Percentiles rank a stretch among this genome's conserved stretches.
phyloP scores from a whole-genome alignment of 2,888 invertebrate genomes.

The Acronicta alni region DNA sequence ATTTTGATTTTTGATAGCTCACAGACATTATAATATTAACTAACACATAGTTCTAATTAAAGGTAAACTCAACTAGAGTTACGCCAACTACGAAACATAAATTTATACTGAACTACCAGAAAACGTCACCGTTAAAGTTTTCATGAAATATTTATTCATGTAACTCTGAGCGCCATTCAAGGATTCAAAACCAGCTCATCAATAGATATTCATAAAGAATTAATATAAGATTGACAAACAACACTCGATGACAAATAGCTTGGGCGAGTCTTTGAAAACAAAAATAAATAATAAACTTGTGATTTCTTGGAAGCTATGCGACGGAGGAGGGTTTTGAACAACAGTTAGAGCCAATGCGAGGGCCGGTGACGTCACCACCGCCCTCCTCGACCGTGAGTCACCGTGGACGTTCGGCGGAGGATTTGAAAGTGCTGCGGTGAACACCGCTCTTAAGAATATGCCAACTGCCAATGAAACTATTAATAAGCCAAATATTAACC shows the following conservation, averaged over 20 bases:
- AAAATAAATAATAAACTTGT: slow-evolving; percentile 58
- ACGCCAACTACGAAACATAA: too few relatives aligned
- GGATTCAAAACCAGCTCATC: slow-evolving; percentile 1
- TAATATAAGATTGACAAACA: slow-evolving; percentile 12
- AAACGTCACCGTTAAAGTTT: too few relatives aligned
- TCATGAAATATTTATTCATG: too few relatives aligned
- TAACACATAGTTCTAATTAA: neutral
- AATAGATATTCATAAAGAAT: slow-evolving; percentile 4
- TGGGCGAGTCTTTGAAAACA: slow-evolving; percentile 31
- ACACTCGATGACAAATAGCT: slow-evolving; percentile 37
- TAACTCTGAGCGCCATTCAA: neutral
- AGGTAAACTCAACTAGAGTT: slow-evolving; percentile 5
- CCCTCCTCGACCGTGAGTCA: slow-evolving; percentile 56
- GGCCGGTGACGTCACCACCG: slow-evolving; percentile 63
- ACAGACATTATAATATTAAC: slow-evolving; percentile 22
- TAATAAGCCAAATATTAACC: neutral
- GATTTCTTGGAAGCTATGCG: slow-evolving; percentile 66
- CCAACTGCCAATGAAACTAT: neutral
- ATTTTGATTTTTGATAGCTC: slow-evolving; percentile 73
- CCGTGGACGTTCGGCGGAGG: slow-evolving; percentile 42
- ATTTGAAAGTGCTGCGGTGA: slow-evolving; percentile 54
- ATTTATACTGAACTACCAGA: too few relatives aligned
- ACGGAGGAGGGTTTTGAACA: slow-evolving; percentile 55
- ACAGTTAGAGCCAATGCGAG: slow-evolving; percentile 59
- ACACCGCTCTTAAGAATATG: neutral